Evolutionary conservation across 2,797 vertebrate species (phyloP).

Genomic region (Aselliscus stoliczkanus): DNA sequence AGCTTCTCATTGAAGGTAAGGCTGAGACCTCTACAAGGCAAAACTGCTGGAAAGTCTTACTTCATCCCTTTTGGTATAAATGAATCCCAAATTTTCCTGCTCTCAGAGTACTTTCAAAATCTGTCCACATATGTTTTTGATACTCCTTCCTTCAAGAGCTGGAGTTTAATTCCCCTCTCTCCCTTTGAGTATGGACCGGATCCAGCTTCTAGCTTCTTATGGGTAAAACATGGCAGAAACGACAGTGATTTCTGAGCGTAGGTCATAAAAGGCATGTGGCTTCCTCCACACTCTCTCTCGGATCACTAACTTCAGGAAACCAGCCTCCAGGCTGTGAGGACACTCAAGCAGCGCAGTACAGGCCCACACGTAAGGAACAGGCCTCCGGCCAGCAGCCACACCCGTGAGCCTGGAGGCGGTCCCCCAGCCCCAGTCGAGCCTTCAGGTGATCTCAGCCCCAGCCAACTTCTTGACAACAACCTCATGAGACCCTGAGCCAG

Average conservation of each 20-base stretch:
- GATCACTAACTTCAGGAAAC: neutral
- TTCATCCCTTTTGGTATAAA: neutral
- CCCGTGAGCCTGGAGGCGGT: neutral
- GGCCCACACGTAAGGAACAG: rapidly evolving
- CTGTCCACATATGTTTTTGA: neutral
- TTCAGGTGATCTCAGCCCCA: neutral
- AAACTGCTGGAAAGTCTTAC: neutral
- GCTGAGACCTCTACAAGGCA: neutral
- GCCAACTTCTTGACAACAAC: rapidly evolving
- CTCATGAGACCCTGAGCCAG: neutral
- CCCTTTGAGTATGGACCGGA: neutral
- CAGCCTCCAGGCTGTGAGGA: neutral
- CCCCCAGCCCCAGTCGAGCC: neutral
- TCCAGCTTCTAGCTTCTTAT: neutral
- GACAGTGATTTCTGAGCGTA: neutral
- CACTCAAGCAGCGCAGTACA: neutral
- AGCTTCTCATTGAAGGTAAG: neutral
- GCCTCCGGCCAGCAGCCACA: neutral
- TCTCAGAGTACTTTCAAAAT: neutral
- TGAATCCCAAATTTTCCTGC: neutral
- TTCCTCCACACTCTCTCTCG: neutral
- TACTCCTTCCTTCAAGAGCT: neutral
- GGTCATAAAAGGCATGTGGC: neutral
- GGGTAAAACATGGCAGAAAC: neutral
- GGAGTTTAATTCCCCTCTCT: neutral